These are phyloP conservation scores for Cancer borealis DNA, from an alignment of 2,888 invertebrate species.

Conservation along the genomic window DNA sequence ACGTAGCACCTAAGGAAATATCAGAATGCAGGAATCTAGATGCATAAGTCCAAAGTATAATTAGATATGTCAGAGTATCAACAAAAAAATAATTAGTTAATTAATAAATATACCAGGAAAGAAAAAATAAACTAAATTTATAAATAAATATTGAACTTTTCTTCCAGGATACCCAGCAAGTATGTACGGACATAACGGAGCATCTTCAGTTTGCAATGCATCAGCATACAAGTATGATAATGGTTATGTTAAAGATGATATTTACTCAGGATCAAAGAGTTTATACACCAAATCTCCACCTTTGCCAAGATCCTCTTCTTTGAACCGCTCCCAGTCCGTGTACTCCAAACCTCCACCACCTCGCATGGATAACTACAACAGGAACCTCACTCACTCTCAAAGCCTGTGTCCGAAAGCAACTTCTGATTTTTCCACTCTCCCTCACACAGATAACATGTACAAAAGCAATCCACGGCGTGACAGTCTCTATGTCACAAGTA, in stretches of 20 bases:
- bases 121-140: neutral
- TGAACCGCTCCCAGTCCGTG: constrained; percentile 77
- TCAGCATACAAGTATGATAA: constrained; percentile 72
- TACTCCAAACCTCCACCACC: constrained; percentile 76
- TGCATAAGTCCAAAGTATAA: too few relatives aligned
- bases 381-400: constrained; percentile 73
- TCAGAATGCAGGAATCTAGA: too few relatives aligned
- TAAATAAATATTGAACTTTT: constrained; percentile 4
- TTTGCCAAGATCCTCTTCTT: constrained; percentile 67
- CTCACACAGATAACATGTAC: constrained; percentile 68
- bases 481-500: constrained; percentile 71
- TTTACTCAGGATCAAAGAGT: constrained; percentile 80
- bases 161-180: constrained; percentile 72
- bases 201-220: constrained; percentile 73
- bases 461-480: constrained; percentile 74
- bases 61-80: too few relatives aligned
- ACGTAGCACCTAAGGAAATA: too few relatives aligned
- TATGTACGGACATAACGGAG: constrained; percentile 67
- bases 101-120: too few relatives aligned
- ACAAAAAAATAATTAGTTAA: too few relatives aligned
- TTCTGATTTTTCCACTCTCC: constrained; percentile 65
- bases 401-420: constrained; percentile 65
- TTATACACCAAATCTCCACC: constrained; percentile 78
- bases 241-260: constrained; percentile 73
- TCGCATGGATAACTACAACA: constrained; percentile 73